These are phyloP conservation scores for Ichneumoninae sp. DNA, from an alignment of 2,888 invertebrate species.

Conservation along the genomic window DNA sequence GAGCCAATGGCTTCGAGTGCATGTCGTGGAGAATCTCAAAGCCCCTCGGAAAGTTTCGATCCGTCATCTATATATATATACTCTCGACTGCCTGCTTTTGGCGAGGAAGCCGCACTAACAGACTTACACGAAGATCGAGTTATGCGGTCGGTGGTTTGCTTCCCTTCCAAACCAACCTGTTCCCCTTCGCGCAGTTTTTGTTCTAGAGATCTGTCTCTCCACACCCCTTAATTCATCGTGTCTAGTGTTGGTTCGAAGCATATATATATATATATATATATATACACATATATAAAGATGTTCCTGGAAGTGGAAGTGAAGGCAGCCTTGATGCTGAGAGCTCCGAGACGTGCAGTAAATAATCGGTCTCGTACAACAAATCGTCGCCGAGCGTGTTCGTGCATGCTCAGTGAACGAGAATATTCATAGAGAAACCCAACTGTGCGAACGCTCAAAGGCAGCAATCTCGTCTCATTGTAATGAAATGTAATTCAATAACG, in stretches of 20 bases:
- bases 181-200: not conserved
- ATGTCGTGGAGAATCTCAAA: slow-evolving; percentile 19
- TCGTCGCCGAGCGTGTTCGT: not conserved
- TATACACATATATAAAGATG: not conserved
- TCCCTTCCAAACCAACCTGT: slow-evolving; percentile 7
- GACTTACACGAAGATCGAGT: slow-evolving; percentile 47
- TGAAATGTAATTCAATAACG: slow-evolving; percentile 79
- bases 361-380: slow-evolving; percentile 6
- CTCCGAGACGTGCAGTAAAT: slow-evolving; percentile 1
- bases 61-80: not conserved
- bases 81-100: slow-evolving; percentile 5
- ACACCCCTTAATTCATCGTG: not conserved
- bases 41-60: slow-evolving; percentile 31
- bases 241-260: not conserved
- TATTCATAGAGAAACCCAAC: slow-evolving; percentile 39
- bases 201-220: not conserved
- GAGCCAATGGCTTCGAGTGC: slow-evolving; percentile 36
- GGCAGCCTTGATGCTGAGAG: not conserved
- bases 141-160: slow-evolving; percentile 38
- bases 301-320: slow-evolving; percentile 6
- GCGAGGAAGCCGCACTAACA: slow-evolving; percentile 30
- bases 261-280: no score
- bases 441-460: slow-evolving; percentile 58
- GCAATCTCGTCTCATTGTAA: slow-evolving; percentile 75
- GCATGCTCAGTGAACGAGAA: slow-evolving; percentile 6